These are phyloP conservation scores for Drosophila helvetica DNA, from an alignment of 2,888 invertebrate genomes.

Conservation along the genomic window DNA sequence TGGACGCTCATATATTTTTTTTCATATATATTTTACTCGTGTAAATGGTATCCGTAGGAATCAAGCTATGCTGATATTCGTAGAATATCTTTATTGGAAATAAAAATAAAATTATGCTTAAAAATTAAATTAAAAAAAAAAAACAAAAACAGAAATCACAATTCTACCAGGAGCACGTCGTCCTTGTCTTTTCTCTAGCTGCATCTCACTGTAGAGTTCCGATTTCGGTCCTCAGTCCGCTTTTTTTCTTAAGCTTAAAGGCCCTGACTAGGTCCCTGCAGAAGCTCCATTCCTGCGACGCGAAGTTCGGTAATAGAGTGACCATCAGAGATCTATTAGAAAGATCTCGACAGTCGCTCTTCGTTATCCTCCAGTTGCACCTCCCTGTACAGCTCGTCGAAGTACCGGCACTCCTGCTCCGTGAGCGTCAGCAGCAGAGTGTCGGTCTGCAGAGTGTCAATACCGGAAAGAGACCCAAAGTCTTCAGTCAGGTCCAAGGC, in stretches of 20 bases:
- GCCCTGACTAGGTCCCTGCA: background rate
- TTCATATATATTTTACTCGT: no score
- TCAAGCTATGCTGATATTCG: background rate
- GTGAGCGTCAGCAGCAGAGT: slow-evolving; percentile 57
- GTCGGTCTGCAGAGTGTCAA: slow-evolving; percentile 27
- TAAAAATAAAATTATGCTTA: background rate
- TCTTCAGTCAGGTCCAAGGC: slow-evolving; percentile 29
- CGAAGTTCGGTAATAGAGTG: no score
- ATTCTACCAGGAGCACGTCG: background rate
- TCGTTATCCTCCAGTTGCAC: background rate
- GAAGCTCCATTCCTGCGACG: background rate
- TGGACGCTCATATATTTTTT: background rate
- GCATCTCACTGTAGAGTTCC: no score
- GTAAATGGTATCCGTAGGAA: background rate
- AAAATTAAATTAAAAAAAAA: background rate
- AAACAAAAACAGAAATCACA: background rate
- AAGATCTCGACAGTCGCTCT: background rate
- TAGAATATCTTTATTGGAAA: background rate
- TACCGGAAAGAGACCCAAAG: slow-evolving; percentile 11
- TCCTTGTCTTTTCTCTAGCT: background rate
- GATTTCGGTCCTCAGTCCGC: no score
- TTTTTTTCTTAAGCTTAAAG: no score
- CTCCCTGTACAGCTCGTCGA: slow-evolving; percentile 52
- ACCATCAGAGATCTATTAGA: background rate
- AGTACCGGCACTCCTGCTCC: slow-evolving; percentile 58